Conservation (phyloP, 2,797 vertebrate species). For the Phoebastria nigripes region DNA sequence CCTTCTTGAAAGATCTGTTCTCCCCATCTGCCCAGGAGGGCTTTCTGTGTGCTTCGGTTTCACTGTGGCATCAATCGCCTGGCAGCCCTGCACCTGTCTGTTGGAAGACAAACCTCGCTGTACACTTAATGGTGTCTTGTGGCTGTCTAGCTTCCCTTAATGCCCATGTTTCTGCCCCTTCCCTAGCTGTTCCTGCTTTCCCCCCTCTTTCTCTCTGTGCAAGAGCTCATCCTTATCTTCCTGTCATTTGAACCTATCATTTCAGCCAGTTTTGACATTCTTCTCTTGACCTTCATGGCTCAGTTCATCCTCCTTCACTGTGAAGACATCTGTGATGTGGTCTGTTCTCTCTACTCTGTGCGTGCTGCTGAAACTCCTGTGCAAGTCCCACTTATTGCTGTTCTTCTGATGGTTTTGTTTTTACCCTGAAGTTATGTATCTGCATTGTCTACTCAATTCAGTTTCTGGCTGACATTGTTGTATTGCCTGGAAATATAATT, state of each 20-base stretch:
- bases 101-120: neutral
- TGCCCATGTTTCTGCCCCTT: neutral
- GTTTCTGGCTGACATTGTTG: neutral
- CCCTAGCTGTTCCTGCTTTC: neutral
- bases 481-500: slow-evolving; percentile 19
- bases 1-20: neutral
- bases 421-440: neutral
- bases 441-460: neutral
- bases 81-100: neutral
- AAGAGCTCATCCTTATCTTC: neutral
- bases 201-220: neutral
- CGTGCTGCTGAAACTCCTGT: neutral
- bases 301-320: neutral
- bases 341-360: neutral
- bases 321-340: neutral
- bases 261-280: neutral
- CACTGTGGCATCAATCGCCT: neutral
- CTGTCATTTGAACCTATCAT: neutral
- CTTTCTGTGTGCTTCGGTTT: neutral
- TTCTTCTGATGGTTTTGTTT: neutral
- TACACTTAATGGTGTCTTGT: neutral
- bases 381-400: neutral
- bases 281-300: neutral
- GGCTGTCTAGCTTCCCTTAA: neutral
- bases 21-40: neutral